A percentile compares a stretch with the other conserved stretches of the same genome.
Conservation (phyloP, 1,140 invertebrate genomes). For the Acyrthosiphon pisum region DNA sequence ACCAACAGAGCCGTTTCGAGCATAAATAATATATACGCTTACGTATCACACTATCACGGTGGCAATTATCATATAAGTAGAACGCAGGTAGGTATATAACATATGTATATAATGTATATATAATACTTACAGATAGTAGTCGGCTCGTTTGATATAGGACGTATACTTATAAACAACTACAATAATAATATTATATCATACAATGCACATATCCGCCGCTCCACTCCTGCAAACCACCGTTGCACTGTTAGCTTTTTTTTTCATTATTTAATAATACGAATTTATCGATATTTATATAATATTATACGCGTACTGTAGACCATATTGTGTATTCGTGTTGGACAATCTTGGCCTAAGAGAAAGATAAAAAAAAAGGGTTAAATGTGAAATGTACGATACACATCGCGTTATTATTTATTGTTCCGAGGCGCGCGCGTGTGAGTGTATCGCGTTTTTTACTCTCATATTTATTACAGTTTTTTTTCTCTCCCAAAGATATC, state of each 20-base stretch:
- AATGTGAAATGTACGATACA: constrained; percentile 7
- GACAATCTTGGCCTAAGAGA: background rate
- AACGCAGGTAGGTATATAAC: no score
- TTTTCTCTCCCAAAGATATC: background rate
- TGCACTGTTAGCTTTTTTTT: background rate
- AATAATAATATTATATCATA: background rate
- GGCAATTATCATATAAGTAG: background rate
- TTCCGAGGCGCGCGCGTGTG: background rate
- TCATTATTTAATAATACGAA: background rate
- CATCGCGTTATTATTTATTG: constrained; percentile 19
- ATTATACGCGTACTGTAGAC: background rate
- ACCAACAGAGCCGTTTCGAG: background rate
- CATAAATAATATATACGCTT: background rate
- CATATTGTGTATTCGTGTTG: background rate
- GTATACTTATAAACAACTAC: background rate
- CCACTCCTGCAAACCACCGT: background rate
- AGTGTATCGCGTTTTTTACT: background rate
- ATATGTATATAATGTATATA: no score
- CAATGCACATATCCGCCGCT: background rate
- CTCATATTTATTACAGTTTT: background rate
- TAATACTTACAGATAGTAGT: background rate
- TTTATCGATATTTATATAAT: constrained; percentile 13
- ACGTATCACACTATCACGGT: background rate
- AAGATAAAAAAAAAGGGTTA: constrained; percentile 9
- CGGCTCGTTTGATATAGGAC: background rate